Evolutionary conservation across 1,140 invertebrate genomes (phyloP), one percentile per base, ranked within the genome.

Genomic region (Vanessa atalanta): DNA sequence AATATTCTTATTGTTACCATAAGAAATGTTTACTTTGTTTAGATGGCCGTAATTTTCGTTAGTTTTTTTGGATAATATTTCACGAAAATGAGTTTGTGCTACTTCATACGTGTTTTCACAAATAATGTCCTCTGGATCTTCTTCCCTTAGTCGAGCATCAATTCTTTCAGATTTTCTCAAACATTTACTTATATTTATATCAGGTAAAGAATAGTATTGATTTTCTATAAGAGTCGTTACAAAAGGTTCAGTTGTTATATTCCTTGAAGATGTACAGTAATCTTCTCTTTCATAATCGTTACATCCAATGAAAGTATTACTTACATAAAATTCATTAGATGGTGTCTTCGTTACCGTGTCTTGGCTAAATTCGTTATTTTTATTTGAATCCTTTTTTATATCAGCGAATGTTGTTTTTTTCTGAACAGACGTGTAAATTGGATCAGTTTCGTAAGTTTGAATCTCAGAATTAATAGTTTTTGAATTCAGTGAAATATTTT

Each of bases 171-270:
- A 95, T 78, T 95, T 95, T 78, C 94, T 94, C 43, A 95, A 93
- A 77, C 94, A 95, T 81, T 95, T 95, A 66, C 95, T 94, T 47
- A 95, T 94, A 63, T 95, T 95, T 47, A 95, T 94, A 86, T 95
- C 95, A 11, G 95, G 95, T 70, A 96, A 85, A 7, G 95, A 95
- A 83, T 95, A 94, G 78, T 95, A 96, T 83, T 95, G 95, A 87
- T 95, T 95, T 88, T 95, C 94, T 65, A 93, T 91, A 70, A 94
- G 84, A 61, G 93, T 94, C 31, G 93, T 92, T 20, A 93, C 89
- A 75, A 92, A 93, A 43, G 92, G 93, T 83, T 94, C 93, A 72
- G 93, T 93, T 11, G 93, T 92, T 80, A 93, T 93, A 77, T 93
- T 93, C 80, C 89, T 93, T 31, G 88, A 80, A 31, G 89, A 91